Percentiles rank a stretch among this genome's conserved stretches.
These are phyloP conservation scores for Yponomeuta sedellus DNA, from an alignment of 2,888 invertebrate genomes.

Conservation along the genomic window DNA sequence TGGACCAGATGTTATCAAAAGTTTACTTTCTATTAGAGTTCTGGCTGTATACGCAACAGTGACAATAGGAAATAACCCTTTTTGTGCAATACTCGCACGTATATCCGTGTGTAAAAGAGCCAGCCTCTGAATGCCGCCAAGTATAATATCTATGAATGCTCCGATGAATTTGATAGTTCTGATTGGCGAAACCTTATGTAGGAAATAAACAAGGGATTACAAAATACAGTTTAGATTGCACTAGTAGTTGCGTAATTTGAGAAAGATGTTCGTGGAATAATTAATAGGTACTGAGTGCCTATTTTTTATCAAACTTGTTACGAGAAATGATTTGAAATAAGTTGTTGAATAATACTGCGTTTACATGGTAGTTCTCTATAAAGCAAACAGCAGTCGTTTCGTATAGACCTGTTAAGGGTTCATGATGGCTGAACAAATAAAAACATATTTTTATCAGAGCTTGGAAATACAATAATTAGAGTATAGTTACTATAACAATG, in stretches of 20 bases:
- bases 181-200: slow-evolving; percentile 3
- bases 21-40: slow-evolving; percentile 20
- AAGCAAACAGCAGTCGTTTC: too few species aligned
- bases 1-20: slow-evolving; percentile 34
- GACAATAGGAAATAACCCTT: slow-evolving; percentile 13
- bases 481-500: too few species aligned
- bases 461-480: too few species aligned
- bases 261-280: not conserved
- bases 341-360: too few species aligned
- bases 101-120: not conserved
- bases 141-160: slow-evolving; percentile 30
- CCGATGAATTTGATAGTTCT: slow-evolving; percentile 38
- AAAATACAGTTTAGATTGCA: not conserved
- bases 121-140: too few species aligned
- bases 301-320: not conserved
- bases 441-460: too few species aligned
- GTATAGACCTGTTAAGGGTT: too few species aligned
- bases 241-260: not conserved
- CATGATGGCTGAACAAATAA: too few species aligned
- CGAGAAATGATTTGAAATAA: too few species aligned
- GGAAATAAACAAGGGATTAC: slow-evolving; percentile 1
- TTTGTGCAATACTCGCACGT: slow-evolving; percentile 28
- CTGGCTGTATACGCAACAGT: slow-evolving; percentile 42
- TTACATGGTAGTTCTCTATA: too few species aligned
- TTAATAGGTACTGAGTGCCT: not conserved